phyloP scores from a whole-genome alignment of 2,797 vertebrate species.

The Otolemur crassicaudatus region DNA sequence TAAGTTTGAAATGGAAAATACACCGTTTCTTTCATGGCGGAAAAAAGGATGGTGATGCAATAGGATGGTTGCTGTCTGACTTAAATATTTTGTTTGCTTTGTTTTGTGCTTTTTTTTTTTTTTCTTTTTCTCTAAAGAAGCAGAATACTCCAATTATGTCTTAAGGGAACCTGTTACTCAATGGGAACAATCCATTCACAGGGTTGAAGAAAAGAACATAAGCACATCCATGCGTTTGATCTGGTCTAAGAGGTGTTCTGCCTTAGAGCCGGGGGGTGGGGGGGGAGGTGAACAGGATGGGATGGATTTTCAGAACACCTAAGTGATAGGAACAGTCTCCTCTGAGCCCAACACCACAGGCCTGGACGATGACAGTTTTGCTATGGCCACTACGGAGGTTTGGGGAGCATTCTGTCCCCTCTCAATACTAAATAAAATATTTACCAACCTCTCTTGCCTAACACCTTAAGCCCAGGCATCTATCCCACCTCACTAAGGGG shows the following conservation, averaged over 20 bases:
- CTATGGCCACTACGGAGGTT: neutral
- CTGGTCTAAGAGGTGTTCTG: neutral
- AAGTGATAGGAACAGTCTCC: neutral
- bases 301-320: neutral
- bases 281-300: neutral
- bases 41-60: neutral
- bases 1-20: neutral
- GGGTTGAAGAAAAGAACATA: neutral
- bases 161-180: neutral
- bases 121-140: neutral
- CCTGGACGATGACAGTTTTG: neutral
- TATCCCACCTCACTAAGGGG: neutral
- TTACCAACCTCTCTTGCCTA: neutral
- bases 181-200: neutral
- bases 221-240: neutral
- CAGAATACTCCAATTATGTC: neutral
- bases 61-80: neutral
- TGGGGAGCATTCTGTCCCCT: neutral
- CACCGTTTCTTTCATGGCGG: neutral
- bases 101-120: neutral
- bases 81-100: constrained; percentile 42
- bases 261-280: neutral
- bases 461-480: neutral
- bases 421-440: neutral
- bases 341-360: neutral